These are phyloP conservation scores for Mustelus asterias DNA, from an alignment of 2,113 vertebrate genomes.

Conservation along the genomic window DNA sequence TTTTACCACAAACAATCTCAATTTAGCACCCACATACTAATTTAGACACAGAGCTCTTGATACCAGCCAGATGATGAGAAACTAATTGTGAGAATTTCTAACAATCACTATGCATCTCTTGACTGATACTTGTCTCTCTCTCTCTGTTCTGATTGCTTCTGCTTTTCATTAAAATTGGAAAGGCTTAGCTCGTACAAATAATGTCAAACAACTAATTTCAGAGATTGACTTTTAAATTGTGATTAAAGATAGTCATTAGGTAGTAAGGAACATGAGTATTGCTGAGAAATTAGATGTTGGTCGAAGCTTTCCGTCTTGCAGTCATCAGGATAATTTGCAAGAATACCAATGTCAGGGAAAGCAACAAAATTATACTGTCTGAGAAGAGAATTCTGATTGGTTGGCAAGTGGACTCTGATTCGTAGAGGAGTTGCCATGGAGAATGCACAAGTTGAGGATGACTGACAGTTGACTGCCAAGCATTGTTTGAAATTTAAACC, in stretches of 20 bases:
- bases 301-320: too few species aligned
- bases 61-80: not conserved
- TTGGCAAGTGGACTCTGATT: too few species aligned
- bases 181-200: not conserved
- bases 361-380: too few species aligned
- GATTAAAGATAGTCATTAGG: not conserved
- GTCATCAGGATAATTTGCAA: too few species aligned
- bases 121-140: not conserved
- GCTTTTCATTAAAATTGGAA: not conserved
- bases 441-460: too few species aligned
- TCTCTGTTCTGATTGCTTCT: not conserved
- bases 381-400: too few species aligned
- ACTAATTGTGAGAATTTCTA: not conserved
- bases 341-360: too few species aligned
- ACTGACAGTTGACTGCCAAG: too few species aligned
- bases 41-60: not conserved
- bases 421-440: too few species aligned
- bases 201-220: not conserved
- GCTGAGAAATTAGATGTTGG: too few species aligned
- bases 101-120: not conserved
- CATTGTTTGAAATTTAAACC: too few species aligned
- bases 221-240: not conserved
- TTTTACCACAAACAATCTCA: not conserved
- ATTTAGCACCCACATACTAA: not conserved
- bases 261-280: too few species aligned